phyloP scores from a whole-genome alignment of 2,797 vertebrate genomes.

The Cyclura pinguis region DNA sequence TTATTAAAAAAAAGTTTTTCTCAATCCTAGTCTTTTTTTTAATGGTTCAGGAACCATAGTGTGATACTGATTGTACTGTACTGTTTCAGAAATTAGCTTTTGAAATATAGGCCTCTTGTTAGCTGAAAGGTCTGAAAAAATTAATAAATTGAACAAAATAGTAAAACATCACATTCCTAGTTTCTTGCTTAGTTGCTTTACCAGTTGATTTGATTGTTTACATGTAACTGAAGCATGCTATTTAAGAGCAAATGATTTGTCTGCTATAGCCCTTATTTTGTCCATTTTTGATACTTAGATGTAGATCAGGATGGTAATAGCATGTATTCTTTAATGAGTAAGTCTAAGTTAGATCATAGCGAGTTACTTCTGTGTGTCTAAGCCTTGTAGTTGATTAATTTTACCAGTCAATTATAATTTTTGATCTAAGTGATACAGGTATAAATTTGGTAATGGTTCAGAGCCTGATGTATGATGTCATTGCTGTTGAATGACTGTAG shows the following conservation, averaged over 20 bases:
- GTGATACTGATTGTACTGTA: neutral
- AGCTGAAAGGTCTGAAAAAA: conserved; percentile 16
- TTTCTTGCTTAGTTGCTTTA: conserved; percentile 32
- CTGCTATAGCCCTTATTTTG: neutral
- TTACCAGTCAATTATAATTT: neutral
- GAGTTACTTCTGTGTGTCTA: neutral
- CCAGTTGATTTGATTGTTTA: conserved; percentile 25
- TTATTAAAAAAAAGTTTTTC: neutral
- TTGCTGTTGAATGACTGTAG: neutral
- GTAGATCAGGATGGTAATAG: neutral
- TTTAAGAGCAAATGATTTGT: neutral
- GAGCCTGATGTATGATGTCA: neutral
- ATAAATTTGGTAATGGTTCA: neutral
- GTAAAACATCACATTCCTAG: conserved; percentile 28
- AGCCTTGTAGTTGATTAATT: neutral
- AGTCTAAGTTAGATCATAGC: neutral
- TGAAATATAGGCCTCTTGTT: conserved; percentile 18
- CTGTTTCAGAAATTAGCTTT: conserved; percentile 24
- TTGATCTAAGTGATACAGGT: neutral
- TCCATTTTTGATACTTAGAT: neutral
- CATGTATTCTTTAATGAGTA: neutral
- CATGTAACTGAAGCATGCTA: neutral
- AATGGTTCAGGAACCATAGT: neutral
- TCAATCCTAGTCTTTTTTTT: neutral
- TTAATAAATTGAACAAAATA: conserved; percentile 42